Evolutionary conservation across 2,888 invertebrate species (phyloP).

Genomic region (Oxystoma pomonae): DNA sequence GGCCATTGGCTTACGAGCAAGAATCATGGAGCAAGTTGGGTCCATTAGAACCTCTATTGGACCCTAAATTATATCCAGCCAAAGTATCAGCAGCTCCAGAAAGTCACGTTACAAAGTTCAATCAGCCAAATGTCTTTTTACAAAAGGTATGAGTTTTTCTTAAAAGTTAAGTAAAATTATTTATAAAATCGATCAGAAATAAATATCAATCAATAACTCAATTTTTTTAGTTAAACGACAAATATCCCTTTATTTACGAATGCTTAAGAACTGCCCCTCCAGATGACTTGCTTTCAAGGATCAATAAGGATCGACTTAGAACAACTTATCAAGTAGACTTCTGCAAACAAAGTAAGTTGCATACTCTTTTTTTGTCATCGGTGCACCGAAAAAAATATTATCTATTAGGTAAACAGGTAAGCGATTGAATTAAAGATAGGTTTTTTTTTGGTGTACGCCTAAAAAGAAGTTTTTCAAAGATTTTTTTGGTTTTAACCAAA

Average conservation of each 20-base stretch:
- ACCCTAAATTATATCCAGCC: slow-evolving; percentile 59
- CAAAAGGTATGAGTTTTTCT: slow-evolving; percentile 49
- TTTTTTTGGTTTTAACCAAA: too few species aligned
- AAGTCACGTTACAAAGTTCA: slow-evolving; percentile 51
- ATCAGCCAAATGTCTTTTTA: slow-evolving; percentile 60
- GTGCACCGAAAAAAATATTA: too few species aligned
- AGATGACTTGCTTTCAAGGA: slow-evolving; percentile 55
- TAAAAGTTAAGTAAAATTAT: too few species aligned
- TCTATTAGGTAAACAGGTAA: too few species aligned
- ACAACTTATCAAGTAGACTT: slow-evolving; percentile 62
- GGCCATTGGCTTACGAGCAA: slow-evolving; percentile 36
- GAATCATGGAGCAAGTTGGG: slow-evolving; percentile 49
- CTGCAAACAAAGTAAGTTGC: slow-evolving; percentile 46
- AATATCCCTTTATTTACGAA: slow-evolving; percentile 62
- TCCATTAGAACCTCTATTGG: slow-evolving; percentile 59
- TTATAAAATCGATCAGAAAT: too few species aligned
- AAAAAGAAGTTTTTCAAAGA: too few species aligned
- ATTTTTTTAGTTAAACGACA: slow-evolving; percentile 53
- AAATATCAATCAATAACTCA: not conserved
- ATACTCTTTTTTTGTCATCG: not conserved
- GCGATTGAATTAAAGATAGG: too few species aligned
- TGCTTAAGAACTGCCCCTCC: slow-evolving; percentile 57
- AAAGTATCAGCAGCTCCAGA: slow-evolving; percentile 56
- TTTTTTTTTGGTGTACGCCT: too few species aligned
- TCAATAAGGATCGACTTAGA: slow-evolving; percentile 58